Percentiles rank a stretch among this genome's conserved stretches.
phyloP scores from a whole-genome alignment of 1,140 invertebrate genomes.

The Papilio aristodemus region DNA sequence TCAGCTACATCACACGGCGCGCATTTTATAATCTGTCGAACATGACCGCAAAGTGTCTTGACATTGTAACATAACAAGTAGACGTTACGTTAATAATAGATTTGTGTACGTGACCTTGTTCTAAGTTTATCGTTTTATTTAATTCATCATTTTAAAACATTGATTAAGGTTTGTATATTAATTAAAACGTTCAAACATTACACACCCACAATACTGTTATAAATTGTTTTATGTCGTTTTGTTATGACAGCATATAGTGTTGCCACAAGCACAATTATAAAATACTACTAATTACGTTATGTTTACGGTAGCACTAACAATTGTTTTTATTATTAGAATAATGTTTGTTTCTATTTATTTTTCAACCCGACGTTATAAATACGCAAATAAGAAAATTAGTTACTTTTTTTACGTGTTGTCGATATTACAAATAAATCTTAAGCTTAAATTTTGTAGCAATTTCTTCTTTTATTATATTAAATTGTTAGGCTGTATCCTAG shows the following conservation, averaged over 20 bases:
- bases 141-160: neutral
- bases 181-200: neutral
- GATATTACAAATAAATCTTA: too few species aligned
- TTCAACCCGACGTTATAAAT: too few species aligned
- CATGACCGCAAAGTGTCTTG: neutral
- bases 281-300: neutral
- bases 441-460: too few species aligned
- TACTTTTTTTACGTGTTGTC: too few species aligned
- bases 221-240: constrained; percentile 16
- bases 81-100: neutral
- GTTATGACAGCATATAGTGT: constrained; percentile 24
- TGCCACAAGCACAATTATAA: neutral
- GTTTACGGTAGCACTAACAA: neutral
- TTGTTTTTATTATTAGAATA: too few species aligned
- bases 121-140: neutral
- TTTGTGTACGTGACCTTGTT: neutral
- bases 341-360: too few species aligned
- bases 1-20: too few species aligned
- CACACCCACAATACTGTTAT: neutral
- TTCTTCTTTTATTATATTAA: too few species aligned
- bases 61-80: neutral
- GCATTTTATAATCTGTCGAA: neutral
- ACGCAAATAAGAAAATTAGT: too few species aligned
- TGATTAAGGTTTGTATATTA: neutral
- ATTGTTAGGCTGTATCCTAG: too few species aligned